A percentile compares a stretch with the other conserved stretches of the same genome.
phyloP scores from a whole-genome alignment of 2,888 invertebrate species.

The Drosophila longiperda region DNA sequence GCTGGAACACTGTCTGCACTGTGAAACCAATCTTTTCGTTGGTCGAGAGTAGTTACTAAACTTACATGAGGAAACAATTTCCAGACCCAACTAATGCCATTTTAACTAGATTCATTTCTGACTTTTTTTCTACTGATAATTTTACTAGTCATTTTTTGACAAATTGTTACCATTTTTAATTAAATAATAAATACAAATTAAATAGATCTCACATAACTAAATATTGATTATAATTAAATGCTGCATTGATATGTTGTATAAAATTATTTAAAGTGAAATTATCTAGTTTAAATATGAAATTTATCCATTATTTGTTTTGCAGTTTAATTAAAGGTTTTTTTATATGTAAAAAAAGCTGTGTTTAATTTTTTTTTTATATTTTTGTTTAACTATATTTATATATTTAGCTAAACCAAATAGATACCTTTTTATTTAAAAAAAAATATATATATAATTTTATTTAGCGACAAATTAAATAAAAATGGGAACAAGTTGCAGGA shows the following conservation, averaged over 20 bases:
- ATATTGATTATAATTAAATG: not conserved
- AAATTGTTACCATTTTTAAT: not conserved
- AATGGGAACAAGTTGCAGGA: not conserved
- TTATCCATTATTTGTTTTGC: no score
- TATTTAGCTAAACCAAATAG: not conserved
- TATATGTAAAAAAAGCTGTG: not conserved
- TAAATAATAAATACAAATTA: not conserved
- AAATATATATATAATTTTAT: not conserved
- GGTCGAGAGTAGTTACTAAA: not conserved
- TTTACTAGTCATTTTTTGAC: no score
- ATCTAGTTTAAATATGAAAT: not conserved
- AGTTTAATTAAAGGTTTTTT: no score
- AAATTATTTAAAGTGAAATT: not conserved
- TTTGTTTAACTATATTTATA: not conserved
- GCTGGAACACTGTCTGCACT: constrained; percentile 11
- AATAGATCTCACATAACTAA: not conserved
- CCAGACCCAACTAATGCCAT: not conserved
- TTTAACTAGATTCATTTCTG: not conserved
- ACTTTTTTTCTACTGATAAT: no score
- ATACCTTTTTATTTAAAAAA: not conserved
- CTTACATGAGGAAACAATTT: not conserved
- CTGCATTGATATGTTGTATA: not conserved
- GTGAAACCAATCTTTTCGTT: not conserved
- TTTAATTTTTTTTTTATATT: not conserved
- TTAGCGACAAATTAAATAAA: not conserved